phyloP scores from a whole-genome alignment of 2,888 invertebrate genomes.

The Chelonus formosanus region DNA sequence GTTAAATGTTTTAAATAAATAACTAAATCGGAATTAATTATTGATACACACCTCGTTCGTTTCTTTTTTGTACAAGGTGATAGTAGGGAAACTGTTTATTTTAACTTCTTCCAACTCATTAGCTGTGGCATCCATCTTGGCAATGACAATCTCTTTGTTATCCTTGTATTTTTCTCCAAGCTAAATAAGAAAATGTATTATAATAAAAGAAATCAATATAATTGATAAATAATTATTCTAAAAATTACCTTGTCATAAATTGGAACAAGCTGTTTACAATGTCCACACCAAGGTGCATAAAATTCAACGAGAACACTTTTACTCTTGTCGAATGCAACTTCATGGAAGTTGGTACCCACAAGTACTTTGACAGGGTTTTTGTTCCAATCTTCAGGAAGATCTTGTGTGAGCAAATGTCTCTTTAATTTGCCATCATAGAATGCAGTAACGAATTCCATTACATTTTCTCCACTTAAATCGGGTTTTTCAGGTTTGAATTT shows the following conservation, averaged over 20 bases:
- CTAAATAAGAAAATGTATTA: slow-evolving; percentile 64
- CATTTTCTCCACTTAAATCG: slow-evolving; percentile 75
- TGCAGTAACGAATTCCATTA: slow-evolving; percentile 82
- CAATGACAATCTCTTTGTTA: slow-evolving; percentile 84
- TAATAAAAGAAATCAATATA: slow-evolving; percentile 18
- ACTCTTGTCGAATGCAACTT: slow-evolving; percentile 83
- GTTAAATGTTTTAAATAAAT: neutral
- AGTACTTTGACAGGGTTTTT: slow-evolving; percentile 91
- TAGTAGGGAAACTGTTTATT: slow-evolving; percentile 93
- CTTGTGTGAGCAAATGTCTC: slow-evolving; percentile 93
- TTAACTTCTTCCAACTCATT: slow-evolving; percentile 98
- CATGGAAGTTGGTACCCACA: slow-evolving; percentile 95
- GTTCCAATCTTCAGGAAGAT: slow-evolving; percentile 97
- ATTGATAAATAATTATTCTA: slow-evolving; percentile 5
- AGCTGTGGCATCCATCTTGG: slow-evolving; percentile 98
- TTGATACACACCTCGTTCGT: slow-evolving; percentile 76
- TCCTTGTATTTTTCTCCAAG: slow-evolving; percentile 93
- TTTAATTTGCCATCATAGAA: slow-evolving; percentile 94
- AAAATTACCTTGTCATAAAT: slow-evolving; percentile 80
- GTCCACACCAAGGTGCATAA: slow-evolving; percentile 99
- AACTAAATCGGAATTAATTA: neutral
- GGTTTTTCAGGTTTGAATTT: slow-evolving; percentile 91
- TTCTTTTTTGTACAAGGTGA: slow-evolving; percentile 92
- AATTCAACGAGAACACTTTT: slow-evolving; percentile 98
- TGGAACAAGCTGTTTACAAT: slow-evolving; percentile 97